These are phyloP conservation scores for Aplochiton taeniatus DNA, from an alignment of 2,797 vertebrate genomes.

Conservation along the genomic window DNA sequence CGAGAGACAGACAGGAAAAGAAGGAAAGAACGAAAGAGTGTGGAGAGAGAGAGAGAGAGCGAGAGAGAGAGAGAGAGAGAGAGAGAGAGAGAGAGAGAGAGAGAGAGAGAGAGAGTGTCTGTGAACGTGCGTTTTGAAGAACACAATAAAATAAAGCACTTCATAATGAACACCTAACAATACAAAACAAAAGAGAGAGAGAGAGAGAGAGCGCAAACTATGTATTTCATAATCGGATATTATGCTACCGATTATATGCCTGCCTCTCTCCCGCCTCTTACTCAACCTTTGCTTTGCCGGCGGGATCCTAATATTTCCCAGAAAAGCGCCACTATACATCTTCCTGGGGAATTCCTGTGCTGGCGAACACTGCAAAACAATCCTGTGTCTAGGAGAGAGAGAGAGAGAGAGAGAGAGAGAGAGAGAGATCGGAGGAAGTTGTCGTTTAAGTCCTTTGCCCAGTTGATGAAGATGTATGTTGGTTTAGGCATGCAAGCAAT, in stretches of 20 bases:
- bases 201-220: neutral
- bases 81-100: too few species aligned
- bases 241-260: constrained; percentile 56
- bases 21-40: neutral
- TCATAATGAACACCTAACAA: too few species aligned
- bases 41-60: neutral
- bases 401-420: constrained; percentile 62
- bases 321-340: constrained; percentile 71
- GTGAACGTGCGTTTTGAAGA: too few species aligned
- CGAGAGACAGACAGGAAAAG: neutral
- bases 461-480: constrained; percentile 55
- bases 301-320: constrained; percentile 75
- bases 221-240: constrained; percentile 56
- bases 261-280: constrained; percentile 48
- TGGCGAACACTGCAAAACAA: constrained; percentile 65
- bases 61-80: too few species aligned
- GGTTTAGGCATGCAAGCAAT: constrained; percentile 49
- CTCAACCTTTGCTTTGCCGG: constrained; percentile 25
- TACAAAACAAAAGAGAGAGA: neutral
- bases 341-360: constrained; percentile 71
- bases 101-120: constrained; percentile 7
- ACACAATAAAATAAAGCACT: too few species aligned
- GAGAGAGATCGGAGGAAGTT: constrained; percentile 44
- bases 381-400: constrained; percentile 62
- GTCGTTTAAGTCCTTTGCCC: constrained; percentile 32